Base-by-base conservation (phyloP, 64 coral and sea anemone genomes). In the Stichodactyla helianthus region DNA sequence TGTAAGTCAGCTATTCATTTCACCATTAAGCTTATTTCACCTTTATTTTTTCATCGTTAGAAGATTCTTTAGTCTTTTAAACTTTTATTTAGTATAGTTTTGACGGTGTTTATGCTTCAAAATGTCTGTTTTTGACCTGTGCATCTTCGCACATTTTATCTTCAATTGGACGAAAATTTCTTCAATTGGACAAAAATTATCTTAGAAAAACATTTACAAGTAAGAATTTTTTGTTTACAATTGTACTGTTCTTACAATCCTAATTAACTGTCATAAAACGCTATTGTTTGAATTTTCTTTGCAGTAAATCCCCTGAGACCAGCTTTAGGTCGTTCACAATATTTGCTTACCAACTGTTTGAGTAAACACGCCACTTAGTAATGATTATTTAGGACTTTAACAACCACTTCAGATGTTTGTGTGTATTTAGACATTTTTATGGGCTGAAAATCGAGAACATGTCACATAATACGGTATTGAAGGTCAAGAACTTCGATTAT, bases 401-500 rank as follows among this genome's bases (percentile, higher is more conserved):
- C 25, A 74, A 74, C 27, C 23, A 74, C 68, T 74, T 74, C 27
- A 74, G 68, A 74, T 74, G 68, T 31, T 74, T 74, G 68, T 14
- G 4, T 74, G 68, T 28, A 10, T 74, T 74, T 26, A 27, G n/a
- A 14, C 68, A 74, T 23, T n/a, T 74, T 74, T 74, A 74, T 74
- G 25, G 68, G 26, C 25, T 74, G 68, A 74, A 74, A 74, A 74
- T 74, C 25, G 68, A 74, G 68, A 74, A 74, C 22, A 74, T 74
- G 68, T 27, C 68, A 74, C 68, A 74, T 74, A 27, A 65, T 23
- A 74, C 68, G 10, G 8, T 23, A 74, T 74, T 65, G 23, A 25
- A 74, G 25, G 68, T 74, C 68, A 74, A 74, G 22, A 74, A 74
- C 25, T 31, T 13, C 9, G 68, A 31, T 74, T 12, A 4, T 5